phyloP scores from a whole-genome alignment of 1,140 invertebrate genomes.

The Euglossa dilemma region DNA sequence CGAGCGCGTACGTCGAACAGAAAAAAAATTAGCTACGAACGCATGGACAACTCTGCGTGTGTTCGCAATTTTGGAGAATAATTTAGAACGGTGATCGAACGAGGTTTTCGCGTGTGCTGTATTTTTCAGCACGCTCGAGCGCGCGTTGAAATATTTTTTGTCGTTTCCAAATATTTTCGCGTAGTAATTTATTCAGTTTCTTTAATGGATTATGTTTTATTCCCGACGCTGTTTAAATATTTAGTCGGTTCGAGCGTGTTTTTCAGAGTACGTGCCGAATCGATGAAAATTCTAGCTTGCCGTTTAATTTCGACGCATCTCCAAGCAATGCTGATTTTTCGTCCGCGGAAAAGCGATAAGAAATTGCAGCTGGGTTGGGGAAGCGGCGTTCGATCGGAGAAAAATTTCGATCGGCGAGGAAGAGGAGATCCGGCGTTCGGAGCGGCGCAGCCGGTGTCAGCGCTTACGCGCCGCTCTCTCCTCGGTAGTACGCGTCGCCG shows the following conservation, averaged over 20 bases:
- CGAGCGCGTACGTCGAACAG: too few relatives aligned
- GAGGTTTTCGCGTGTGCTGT: not conserved
- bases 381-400: not conserved
- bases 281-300: not conserved
- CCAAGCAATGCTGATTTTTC: too few relatives aligned
- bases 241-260: not conserved
- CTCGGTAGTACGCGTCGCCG: slow-evolving; percentile 24
- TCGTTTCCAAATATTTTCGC: not conserved
- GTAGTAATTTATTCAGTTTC: not conserved
- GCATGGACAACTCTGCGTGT: too few relatives aligned
- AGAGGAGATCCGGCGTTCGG: not conserved
- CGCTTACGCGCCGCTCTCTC: slow-evolving; percentile 20
- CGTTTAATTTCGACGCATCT: not conserved
- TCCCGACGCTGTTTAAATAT: not conserved
- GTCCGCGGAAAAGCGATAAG: too few relatives aligned
- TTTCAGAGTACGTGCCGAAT: not conserved
- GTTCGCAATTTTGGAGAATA: too few relatives aligned
- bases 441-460: not conserved
- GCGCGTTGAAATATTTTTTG: not conserved
- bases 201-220: not conserved
- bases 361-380: too few relatives aligned
- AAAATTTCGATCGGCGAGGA: slow-evolving; percentile 17
- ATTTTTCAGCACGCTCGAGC: not conserved
- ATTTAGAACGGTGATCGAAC: not conserved
- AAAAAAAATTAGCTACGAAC: too few relatives aligned